phyloP scores from a whole-genome alignment of 2,113 vertebrate genomes.

The Boulengerochromis microlepis region DNA sequence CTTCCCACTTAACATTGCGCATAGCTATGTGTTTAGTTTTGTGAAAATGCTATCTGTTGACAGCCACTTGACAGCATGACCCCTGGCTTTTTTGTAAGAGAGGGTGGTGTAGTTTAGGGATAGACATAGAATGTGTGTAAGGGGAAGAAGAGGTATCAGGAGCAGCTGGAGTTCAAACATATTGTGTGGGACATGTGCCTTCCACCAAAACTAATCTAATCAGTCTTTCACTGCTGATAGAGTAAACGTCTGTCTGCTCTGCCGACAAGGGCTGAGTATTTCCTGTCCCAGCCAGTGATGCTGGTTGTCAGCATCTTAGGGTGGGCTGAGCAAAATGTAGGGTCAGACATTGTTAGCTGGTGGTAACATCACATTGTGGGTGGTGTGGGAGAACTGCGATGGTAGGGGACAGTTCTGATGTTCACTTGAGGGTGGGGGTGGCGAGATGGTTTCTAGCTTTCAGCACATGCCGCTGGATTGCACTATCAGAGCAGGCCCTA shows the following conservation, averaged over 20 bases:
- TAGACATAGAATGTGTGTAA: slow-evolving; percentile 42
- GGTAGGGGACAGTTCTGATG: slow-evolving; percentile 9
- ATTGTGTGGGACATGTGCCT: slow-evolving; percentile 55
- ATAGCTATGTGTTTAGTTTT: slow-evolving; percentile 64
- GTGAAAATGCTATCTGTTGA: slow-evolving; percentile 71
- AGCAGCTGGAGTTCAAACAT: slow-evolving; percentile 72
- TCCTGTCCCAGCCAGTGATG: slow-evolving; percentile 73
- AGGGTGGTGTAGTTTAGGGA: background rate
- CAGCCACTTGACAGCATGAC: slow-evolving; percentile 74
- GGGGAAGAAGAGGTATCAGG: slow-evolving; percentile 56
- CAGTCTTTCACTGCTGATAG: slow-evolving; percentile 65
- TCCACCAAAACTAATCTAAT: slow-evolving; percentile 73
- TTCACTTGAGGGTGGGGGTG: background rate
- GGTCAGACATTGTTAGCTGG: slow-evolving; percentile 19
- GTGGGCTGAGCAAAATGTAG: slow-evolving; percentile 17
- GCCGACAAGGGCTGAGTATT: slow-evolving; percentile 80
- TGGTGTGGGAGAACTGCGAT: background rate
- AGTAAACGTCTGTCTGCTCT: slow-evolving; percentile 77
- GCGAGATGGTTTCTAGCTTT: slow-evolving; percentile 78
- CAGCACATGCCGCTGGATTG: slow-evolving; percentile 72
- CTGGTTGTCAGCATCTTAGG: slow-evolving; percentile 26
- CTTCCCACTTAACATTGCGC: slow-evolving; percentile 65
- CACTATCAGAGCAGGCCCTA: slow-evolving; percentile 48
- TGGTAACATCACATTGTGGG: slow-evolving; percentile 50
- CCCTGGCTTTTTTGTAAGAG: slow-evolving; percentile 41